These are phyloP conservation scores for Platyscapa corneri DNA, from an alignment of 1,140 invertebrate species.

Conservation along the genomic window DNA sequence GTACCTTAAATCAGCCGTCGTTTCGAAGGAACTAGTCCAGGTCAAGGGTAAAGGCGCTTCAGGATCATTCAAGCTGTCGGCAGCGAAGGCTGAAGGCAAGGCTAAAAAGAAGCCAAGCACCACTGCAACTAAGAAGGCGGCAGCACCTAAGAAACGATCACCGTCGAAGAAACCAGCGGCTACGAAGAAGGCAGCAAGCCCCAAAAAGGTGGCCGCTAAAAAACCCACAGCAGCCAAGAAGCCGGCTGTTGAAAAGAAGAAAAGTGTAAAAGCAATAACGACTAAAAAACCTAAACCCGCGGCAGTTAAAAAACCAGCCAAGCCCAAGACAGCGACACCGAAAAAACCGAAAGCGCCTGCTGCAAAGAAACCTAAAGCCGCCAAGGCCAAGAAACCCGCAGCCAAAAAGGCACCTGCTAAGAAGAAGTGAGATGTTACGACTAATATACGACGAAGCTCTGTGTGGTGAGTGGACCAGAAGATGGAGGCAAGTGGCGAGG, in stretches of 20 bases:
- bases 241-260: constrained; percentile 27
- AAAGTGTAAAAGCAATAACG: neutral
- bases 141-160: neutral
- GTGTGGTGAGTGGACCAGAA: constrained; percentile 1
- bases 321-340: neutral
- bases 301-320: constrained; percentile 17
- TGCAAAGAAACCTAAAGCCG: constrained; percentile 19
- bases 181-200: constrained; percentile 21
- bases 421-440: constrained; percentile 34
- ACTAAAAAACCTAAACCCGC: constrained; percentile 33
- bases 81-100: constrained; percentile 53
- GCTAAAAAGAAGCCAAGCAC: neutral
- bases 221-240: constrained; percentile 25
- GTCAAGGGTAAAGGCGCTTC: constrained; percentile 79
- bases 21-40: constrained; percentile 75
- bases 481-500: neutral
- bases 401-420: constrained; percentile 9
- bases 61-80: constrained; percentile 77
- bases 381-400: constrained; percentile 31
- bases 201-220: constrained; percentile 4
- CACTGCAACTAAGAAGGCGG: neutral
- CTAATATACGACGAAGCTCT: neutral
- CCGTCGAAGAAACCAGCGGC: constrained; percentile 48
- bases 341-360: constrained; percentile 29
- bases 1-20: constrained; percentile 77